These are phyloP conservation scores for Dugesia japonica DNA, from an alignment of 2,888 invertebrate genomes.

Conservation along the genomic window DNA sequence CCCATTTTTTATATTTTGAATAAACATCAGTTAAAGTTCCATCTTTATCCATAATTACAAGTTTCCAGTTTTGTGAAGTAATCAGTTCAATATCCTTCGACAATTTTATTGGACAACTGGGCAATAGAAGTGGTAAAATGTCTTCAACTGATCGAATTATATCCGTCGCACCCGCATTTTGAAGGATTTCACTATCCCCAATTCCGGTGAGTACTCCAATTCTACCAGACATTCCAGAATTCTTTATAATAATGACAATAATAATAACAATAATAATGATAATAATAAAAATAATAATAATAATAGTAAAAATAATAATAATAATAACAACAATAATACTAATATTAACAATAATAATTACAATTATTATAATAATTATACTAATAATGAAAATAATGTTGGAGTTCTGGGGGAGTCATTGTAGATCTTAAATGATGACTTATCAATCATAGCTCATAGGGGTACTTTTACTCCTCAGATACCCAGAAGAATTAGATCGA, in stretches of 20 bases:
- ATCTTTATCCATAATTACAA: constrained; percentile 46
- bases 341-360: too few relatives aligned
- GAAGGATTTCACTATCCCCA: constrained; percentile 28
- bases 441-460: too few relatives aligned
- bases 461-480: too few relatives aligned
- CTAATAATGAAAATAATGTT: too few relatives aligned
- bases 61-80: constrained; percentile 12
- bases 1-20: constrained; percentile 40
- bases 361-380: too few relatives aligned
- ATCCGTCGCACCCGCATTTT: constrained; percentile 31
- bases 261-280: too few relatives aligned
- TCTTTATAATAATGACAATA: constrained; percentile 12
- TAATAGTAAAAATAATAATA: too few relatives aligned
- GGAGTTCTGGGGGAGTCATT: too few relatives aligned
- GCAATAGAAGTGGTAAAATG: constrained; percentile 40
- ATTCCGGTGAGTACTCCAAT: constrained; percentile 49
- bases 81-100: constrained; percentile 24
- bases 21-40: constrained; percentile 45
- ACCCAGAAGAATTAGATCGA: too few relatives aligned
- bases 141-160: constrained; percentile 40
- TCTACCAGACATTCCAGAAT: constrained; percentile 46
- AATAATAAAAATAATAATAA: too few relatives aligned
- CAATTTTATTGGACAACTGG: constrained; percentile 35
- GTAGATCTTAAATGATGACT: too few relatives aligned
- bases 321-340: too few relatives aligned